Percentiles rank a stretch among this genome's conserved stretches.
Evolutionary conservation across 2,113 vertebrate genomes (phyloP).

Genomic region (Gobius niger): DNA sequence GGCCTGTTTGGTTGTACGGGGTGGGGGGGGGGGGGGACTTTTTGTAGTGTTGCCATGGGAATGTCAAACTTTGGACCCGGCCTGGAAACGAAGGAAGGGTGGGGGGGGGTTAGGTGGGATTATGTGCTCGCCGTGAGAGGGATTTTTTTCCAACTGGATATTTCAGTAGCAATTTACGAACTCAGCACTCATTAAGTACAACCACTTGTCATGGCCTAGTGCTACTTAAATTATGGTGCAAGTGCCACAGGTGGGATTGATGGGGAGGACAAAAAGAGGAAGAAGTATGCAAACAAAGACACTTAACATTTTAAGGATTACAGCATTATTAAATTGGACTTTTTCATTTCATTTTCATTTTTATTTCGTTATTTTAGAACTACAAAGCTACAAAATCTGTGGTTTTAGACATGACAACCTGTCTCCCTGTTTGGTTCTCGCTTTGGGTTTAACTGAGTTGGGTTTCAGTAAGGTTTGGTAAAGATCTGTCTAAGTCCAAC

Average conservation of each 20-base stretch:
- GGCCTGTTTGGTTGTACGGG: conserved; percentile 34
- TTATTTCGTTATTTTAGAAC: no score
- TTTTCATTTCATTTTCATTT: no score
- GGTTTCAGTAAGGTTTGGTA: neutral
- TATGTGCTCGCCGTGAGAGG: conserved; percentile 36
- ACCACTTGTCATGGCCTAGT: neutral
- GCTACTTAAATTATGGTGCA: neutral
- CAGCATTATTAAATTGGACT: no score
- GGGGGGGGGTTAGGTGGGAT: conserved; percentile 37
- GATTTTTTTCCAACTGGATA: conserved; percentile 28
- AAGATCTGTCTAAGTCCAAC: neutral
- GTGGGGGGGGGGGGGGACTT: no score
- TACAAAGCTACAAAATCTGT: no score
- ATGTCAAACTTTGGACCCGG: conserved; percentile 58
- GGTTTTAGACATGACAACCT: no score
- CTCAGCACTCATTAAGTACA: conserved; percentile 25
- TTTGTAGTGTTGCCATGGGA: conserved; percentile 69
- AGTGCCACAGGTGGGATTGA: neutral
- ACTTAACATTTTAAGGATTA: no score
- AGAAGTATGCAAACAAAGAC: no score
- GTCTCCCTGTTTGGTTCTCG: neutral
- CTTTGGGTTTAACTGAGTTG: neutral
- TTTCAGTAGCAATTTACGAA: conserved; percentile 36
- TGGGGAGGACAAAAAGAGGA: neutral
- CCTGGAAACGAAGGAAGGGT: neutral